Conservation (phyloP, 2,888 invertebrate genomes). For the Rhopalosiphum nymphaeae region DNA sequence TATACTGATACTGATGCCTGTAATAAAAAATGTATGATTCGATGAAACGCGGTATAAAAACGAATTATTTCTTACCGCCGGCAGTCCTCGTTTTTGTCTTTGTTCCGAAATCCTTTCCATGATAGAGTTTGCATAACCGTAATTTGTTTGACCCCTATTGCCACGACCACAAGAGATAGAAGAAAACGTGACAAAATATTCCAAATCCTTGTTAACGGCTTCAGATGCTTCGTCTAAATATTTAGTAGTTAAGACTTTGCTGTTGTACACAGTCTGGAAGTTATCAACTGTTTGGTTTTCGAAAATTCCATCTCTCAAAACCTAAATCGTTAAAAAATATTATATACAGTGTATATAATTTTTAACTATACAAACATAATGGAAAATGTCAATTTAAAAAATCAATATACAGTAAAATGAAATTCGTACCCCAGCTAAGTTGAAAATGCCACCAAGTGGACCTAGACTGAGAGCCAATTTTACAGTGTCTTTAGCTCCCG, state of each 20-base stretch:
- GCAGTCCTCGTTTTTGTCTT: conserved; percentile 54
- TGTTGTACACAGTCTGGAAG: conserved; percentile 56
- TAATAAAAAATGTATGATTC: neutral
- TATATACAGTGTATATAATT: neutral
- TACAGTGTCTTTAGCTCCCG: conserved; percentile 57
- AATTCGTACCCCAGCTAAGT: conserved; percentile 66
- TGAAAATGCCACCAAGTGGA: conserved; percentile 65
- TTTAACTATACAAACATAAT: too few relatives aligned
- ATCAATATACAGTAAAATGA: neutral
- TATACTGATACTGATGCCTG: neutral
- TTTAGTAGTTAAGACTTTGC: conserved; percentile 64
- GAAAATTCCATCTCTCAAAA: conserved; percentile 66
- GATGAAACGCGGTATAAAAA: neutral
- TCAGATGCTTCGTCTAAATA: conserved; percentile 64
- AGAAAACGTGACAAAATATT: conserved; percentile 66
- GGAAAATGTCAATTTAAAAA: too few relatives aligned
- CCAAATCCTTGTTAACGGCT: conserved; percentile 41
- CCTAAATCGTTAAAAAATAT: conserved; percentile 28
- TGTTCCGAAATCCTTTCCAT: conserved; percentile 66
- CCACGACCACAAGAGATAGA: conserved; percentile 66
- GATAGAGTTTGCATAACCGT: conserved; percentile 66
- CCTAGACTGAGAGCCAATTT: conserved; percentile 59
- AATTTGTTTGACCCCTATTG: conserved; percentile 66
- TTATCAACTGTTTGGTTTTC: conserved; percentile 66
- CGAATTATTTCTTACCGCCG: conserved; percentile 61